phyloP scores from a whole-genome alignment of 2,888 invertebrate species.

The Cepaea hortensis region DNA sequence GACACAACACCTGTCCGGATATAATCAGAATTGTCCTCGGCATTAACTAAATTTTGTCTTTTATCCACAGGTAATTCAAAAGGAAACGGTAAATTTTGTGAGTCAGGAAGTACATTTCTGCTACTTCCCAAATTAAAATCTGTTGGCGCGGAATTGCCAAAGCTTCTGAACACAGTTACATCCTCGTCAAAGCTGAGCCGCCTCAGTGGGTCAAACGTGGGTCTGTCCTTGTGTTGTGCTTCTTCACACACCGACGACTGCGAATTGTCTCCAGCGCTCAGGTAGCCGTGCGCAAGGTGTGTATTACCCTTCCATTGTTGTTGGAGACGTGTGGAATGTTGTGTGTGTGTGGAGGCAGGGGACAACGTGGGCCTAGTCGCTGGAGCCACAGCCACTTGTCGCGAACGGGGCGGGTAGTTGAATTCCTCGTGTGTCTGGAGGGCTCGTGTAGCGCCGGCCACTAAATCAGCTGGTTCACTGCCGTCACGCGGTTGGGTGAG shows the following conservation, averaged over 20 bases:
- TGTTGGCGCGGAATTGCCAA: background rate
- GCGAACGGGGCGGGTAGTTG: background rate
- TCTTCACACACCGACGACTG: background rate
- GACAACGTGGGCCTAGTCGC: background rate
- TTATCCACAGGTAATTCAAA: background rate
- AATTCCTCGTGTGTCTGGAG: background rate
- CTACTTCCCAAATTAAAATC: background rate
- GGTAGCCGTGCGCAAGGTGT: background rate
- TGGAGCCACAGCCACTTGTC: background rate
- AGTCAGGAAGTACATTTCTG: background rate
- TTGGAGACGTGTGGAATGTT: background rate
- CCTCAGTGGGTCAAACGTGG: background rate
- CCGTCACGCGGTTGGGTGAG: background rate
- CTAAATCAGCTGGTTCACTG: background rate
- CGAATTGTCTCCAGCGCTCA: background rate
- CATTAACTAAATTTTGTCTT: background rate
- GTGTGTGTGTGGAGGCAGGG: background rate
- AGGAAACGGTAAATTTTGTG: background rate
- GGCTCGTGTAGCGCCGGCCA: background rate
- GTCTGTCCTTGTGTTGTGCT: background rate
- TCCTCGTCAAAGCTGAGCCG: conserved; percentile 2
- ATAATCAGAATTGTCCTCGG: background rate
- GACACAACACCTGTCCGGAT: background rate
- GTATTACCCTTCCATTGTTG: background rate
- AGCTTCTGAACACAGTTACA: conserved; percentile 16